Conservation (phyloP, 2,113 vertebrate genomes). For the Chelonoidis abingdonii region DNA sequence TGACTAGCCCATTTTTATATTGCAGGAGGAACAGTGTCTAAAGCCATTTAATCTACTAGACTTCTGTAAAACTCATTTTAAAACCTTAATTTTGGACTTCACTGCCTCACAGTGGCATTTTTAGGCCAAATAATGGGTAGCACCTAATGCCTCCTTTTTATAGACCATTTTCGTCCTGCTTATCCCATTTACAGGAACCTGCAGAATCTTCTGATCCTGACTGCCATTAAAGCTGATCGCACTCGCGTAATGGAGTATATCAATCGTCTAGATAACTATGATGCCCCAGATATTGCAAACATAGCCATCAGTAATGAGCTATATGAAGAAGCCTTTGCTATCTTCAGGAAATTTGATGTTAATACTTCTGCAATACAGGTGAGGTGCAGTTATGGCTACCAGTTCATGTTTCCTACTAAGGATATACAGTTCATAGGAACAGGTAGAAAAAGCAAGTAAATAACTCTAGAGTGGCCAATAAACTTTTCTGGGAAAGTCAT, state of each 20-base stretch:
- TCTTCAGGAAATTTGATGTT: conserved; percentile 94
- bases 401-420: background rate
- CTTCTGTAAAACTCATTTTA: too few relatives aligned
- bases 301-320: conserved; percentile 92
- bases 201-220: conserved; percentile 94
- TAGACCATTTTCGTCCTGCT: background rate
- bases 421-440: background rate
- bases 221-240: conserved; percentile 92
- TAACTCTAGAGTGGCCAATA: background rate
- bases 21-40: too few relatives aligned
- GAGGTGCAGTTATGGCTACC: background rate
- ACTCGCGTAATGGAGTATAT: conserved; percentile 95
- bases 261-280: conserved; percentile 91
- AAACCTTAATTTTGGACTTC: background rate
- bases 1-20: too few relatives aligned
- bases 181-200: conserved; percentile 84
- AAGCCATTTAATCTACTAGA: too few relatives aligned
- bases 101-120: background rate
- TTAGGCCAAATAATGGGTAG: background rate
- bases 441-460: background rate
- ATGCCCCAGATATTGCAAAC: conserved; percentile 92
- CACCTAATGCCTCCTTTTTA: background rate
- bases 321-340: conserved; percentile 93
- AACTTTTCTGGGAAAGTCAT: background rate
- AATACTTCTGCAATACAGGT: conserved; percentile 94